A percentile compares a stretch with the other conserved stretches of the same genome.
phyloP scores from a whole-genome alignment of 2,888 invertebrate genomes.

The Anticlea derivata region DNA sequence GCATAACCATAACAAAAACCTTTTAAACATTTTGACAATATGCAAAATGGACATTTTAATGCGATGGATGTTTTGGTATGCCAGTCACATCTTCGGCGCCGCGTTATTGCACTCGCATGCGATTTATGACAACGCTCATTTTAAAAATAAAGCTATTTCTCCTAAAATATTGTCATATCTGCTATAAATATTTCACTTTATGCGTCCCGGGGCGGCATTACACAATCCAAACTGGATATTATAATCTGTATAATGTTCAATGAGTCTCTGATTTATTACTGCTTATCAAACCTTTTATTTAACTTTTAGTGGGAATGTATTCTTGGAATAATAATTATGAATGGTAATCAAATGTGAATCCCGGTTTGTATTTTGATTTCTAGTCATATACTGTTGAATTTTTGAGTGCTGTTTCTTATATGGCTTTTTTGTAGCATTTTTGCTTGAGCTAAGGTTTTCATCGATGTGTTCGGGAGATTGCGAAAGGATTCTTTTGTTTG shows the following conservation, averaged over 20 bases:
- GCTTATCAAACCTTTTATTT: conserved; percentile 31
- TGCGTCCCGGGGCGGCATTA: conserved; percentile 72
- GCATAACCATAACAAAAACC: not conserved
- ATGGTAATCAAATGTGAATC: no score
- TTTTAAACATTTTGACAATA: conserved; percentile 47
- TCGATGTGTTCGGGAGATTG: no score
- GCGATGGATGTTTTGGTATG: conserved; percentile 68
- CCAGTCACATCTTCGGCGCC: conserved; percentile 61
- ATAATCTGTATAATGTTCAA: conserved; percentile 57
- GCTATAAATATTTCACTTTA: conserved; percentile 80
- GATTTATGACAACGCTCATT: conserved; percentile 76
- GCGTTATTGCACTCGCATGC: conserved; percentile 72
- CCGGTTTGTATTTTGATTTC: no score
- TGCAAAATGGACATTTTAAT: conserved; percentile 59
- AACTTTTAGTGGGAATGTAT: conserved; percentile 22
- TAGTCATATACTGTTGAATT: no score
- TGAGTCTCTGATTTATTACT: conserved; percentile 57
- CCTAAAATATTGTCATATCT: conserved; percentile 81
- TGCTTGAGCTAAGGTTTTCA: no score
- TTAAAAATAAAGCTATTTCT: conserved; percentile 81
- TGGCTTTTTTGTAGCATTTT: no score
- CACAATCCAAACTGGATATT: conserved; percentile 58
- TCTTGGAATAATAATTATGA: conserved; percentile 12
- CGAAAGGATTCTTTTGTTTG: no score
- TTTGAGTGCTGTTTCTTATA: no score